Evolutionary conservation across 2,797 vertebrate genomes (phyloP), one percentile per base, ranked within the genome.

Genomic region (Myripristis murdjan): DNA sequence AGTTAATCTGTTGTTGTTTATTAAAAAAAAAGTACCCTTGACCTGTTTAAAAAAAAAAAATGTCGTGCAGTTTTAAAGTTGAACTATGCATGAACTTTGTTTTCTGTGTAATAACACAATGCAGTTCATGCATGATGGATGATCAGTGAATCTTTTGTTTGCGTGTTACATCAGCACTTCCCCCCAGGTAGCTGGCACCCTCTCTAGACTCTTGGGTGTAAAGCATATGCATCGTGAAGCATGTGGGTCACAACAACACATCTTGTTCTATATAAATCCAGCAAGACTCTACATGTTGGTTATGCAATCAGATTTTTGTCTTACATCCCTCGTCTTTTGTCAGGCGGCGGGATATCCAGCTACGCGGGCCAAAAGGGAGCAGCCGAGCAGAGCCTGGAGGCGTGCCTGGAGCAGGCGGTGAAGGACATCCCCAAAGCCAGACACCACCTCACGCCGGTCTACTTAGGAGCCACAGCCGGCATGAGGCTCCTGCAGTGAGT

Each of bases 391-490:
- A 95, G 95, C 53, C 76, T 97, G 0, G 85, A 87, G 73, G 46
- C 39, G 0, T 97, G 97, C 75, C 90, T 98, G 77, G 84, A 95
- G 0, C 81, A 90, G 75, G 95, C 95, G 0, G 70, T 94, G 77
- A 64, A 44, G 37, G 89, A 88, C 39, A 86, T 98, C 64, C 96
- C 97, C 2, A 68, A 82, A 69, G 65, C 86, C 1, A 89, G 85
- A 65, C 96, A 95, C 64, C 75, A 24, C 1, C 77, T 92, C 77
- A 93, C 93, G 5, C 94, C 96, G 3, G 91, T 90, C 26, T 96
- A 96, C 64, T 92, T 98, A 0, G 97, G 97, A 70, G 96, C 97
- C 10, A 98, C 96, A 0, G 97, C 96, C 1, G 96, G 97, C 72
- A 97, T 90, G 92, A 91, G 92, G 73, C 90, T 93, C 16, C 77